Evolutionary conservation across 2,113 vertebrate genomes (phyloP), one percentile per base, ranked within the genome.

Genomic region (Ailuropoda melanoleuca): DNA sequence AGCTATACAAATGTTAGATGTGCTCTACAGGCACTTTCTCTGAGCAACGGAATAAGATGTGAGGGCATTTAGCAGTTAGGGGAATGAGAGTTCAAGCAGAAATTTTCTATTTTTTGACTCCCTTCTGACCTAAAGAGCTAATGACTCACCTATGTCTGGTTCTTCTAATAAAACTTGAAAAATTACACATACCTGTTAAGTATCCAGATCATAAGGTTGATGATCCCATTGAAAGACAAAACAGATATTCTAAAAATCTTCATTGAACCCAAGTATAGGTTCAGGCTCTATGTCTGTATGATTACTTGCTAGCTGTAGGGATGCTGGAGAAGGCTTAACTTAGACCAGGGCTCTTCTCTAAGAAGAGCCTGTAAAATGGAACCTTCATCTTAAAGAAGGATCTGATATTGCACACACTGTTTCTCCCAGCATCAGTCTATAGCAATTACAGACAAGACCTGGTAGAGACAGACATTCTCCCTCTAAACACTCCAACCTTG

Each of bases 171-270:
- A 92, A 93, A 92, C 84, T 15, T 24, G 24, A 83, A 90, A 92
- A 83, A 24, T 60, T 34, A 81, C 14, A 62, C 5, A 14, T 37
- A 62, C 31, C 81, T 90, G 29, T 26, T 84, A 78, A 60, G 78
- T 72, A 86, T 90, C 62, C 29, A 70, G 19, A 80, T 48, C 31
- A 83, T 4, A 74, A 29, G 10, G 46, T 9, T 53, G 19, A 50
- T 89, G 46, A 80, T 84, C 66, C 5, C 56, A 96, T 89, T 39
- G 43, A 77, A 94, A 95, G 83, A 84, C 8, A 95, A 95, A 62
- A 84, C 21, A 77, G n/a, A 87, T 87, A 81, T 3, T 84, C 37
- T 56, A 93, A 62, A 87, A 87, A 19, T 83, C 37, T 46, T 92
- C 43, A 70, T 43, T 70, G 80, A 86, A 37, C 4, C 24, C 48